A percentile compares a stretch with the other conserved stretches of the same genome.
These are phyloP conservation scores for Mirza zaza DNA, from an alignment of 2,113 vertebrate genomes.

Conservation along the genomic window DNA sequence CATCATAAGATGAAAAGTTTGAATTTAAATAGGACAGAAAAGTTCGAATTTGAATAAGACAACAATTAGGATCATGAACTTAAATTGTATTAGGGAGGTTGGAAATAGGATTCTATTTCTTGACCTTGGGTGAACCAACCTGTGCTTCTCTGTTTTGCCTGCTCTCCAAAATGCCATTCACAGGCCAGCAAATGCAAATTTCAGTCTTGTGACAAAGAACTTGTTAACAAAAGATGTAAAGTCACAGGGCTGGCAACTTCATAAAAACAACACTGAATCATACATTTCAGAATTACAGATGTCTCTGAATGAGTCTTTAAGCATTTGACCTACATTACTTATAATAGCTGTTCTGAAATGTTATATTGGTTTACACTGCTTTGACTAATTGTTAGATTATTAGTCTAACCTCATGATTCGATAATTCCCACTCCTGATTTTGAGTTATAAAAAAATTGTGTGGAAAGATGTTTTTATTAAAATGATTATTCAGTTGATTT, in stretches of 20 bases:
- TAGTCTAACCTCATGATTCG: constrained; percentile 1
- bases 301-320: not conserved
- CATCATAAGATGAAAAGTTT: not conserved
- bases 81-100: not conserved
- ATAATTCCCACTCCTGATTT: not conserved
- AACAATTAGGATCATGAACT: not conserved
- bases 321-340: not conserved
- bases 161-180: constrained; percentile 8
- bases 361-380: not conserved
- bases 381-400: not conserved
- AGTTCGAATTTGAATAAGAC: not conserved
- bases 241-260: not conserved
- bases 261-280: not conserved
- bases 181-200: constrained; percentile 3
- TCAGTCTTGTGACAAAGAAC: not conserved
- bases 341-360: not conserved
- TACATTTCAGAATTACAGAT: not conserved
- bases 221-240: not conserved
- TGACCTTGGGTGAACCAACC: constrained; percentile 16
- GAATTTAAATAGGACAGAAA: not conserved
- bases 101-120: not conserved
- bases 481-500: not conserved
- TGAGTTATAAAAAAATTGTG: not conserved
- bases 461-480: constrained; percentile 30
- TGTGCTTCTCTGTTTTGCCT: not conserved